Evolutionary conservation across 2,888 invertebrate genomes (phyloP).

Genomic region (Ectemnius lituratus): DNA sequence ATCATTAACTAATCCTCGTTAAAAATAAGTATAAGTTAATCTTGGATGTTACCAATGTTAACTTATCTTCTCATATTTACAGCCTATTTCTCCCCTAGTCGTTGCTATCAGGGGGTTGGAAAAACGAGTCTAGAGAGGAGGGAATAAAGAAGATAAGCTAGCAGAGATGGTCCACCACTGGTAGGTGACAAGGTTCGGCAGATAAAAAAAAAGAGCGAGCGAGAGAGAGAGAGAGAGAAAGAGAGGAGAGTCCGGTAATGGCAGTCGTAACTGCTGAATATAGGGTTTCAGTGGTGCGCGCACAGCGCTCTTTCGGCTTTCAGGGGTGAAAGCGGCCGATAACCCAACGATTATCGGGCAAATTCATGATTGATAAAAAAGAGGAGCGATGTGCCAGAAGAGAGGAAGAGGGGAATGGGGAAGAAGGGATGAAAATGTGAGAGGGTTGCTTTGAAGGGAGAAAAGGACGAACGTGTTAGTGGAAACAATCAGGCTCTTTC

Average conservation of each 20-base stretch:
- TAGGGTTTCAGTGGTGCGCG: conserved; percentile 7
- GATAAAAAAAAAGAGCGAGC: background rate
- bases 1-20: too few relatives aligned
- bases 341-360: conserved; percentile 62
- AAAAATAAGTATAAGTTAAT: too few relatives aligned
- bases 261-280: conserved; percentile 9
- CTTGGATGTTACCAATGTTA: too few relatives aligned
- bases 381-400: too few relatives aligned
- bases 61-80: too few relatives aligned
- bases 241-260: conserved; percentile 4
- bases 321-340: conserved; percentile 28
- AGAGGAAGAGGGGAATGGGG: too few relatives aligned
- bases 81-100: too few relatives aligned
- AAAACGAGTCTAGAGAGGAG: background rate
- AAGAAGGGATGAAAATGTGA: too few relatives aligned
- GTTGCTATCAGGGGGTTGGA: background rate
- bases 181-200: conserved; percentile 3
- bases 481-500: conserved; percentile 27
- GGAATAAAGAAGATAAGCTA: conserved; percentile 2
- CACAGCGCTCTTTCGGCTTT: conserved; percentile 8
- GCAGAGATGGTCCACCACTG: background rate
- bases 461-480: too few relatives aligned
- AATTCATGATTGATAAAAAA: conserved; percentile 68
- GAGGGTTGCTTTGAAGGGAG: too few relatives aligned
- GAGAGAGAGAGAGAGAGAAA: too few relatives aligned